These are phyloP conservation scores for Chrysaora quinquecirrha DNA, from an alignment of 30 jellyfish, hydroid and myxozoan genomes.

Conservation along the genomic window DNA sequence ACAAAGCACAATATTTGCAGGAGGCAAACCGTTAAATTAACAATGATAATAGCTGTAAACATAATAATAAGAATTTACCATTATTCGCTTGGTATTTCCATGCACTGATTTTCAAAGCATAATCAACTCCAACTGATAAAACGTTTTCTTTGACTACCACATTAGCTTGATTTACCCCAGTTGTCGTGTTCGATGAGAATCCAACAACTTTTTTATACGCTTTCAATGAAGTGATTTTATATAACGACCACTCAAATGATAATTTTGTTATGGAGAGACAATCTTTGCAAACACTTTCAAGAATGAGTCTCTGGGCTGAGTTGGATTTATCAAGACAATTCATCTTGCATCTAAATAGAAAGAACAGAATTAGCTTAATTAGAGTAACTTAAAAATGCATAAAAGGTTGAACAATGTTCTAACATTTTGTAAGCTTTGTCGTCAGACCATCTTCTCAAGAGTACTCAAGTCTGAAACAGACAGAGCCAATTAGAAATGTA, in stretches of 20 bases:
- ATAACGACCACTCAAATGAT: constrained; percentile 73
- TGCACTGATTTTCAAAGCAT: constrained; percentile 78
- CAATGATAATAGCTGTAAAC: no score
- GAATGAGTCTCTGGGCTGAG: constrained; percentile 72
- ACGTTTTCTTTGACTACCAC: constrained; percentile 77
- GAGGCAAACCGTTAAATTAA: no score
- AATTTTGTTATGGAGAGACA: constrained; percentile 53
- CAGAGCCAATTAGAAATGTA: not conserved
- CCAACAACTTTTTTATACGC: constrained; percentile 39
- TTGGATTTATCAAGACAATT: constrained; percentile 79
- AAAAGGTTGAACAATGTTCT: no score
- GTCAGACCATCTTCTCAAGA: no score
- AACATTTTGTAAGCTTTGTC: no score
- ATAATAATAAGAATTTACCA: constrained; percentile 19
- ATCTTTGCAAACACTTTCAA: constrained; percentile 88
- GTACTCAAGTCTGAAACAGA: no score
- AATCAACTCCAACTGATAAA: constrained; percentile 56
- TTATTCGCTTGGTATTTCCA: constrained; percentile 76
- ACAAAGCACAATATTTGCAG: no score
- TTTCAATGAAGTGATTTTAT: not conserved
- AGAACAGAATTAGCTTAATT: no score
- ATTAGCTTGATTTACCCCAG: constrained; percentile 74
- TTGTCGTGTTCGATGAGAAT: constrained; percentile 72
- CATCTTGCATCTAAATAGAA: constrained; percentile 74
- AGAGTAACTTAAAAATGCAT: no score